A percentile compares a stretch with the other conserved stretches of the same genome.
These are phyloP conservation scores for Aspidapion aeneum DNA, from an alignment of 2,888 invertebrate genomes.

Conservation along the genomic window DNA sequence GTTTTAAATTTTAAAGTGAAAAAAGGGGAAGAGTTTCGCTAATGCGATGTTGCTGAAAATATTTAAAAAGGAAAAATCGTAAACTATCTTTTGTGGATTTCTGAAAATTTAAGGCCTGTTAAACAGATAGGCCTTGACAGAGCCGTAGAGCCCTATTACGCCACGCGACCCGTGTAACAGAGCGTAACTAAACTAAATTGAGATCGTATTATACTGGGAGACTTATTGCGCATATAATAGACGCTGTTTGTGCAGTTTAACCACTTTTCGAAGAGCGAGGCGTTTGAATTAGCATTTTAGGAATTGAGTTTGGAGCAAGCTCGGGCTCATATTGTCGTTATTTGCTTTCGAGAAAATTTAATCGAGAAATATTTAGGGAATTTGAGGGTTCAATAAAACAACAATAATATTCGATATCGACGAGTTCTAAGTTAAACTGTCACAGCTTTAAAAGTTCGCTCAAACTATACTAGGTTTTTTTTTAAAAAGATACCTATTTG, in stretches of 20 bases:
- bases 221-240: constrained; percentile 53
- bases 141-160: constrained; percentile 22
- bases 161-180: constrained; percentile 52
- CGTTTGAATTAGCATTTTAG: constrained; percentile 25
- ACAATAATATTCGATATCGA: too few species aligned
- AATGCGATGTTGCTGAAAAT: too few species aligned
- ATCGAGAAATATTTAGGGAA: neutral
- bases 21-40: too few species aligned
- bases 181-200: constrained; percentile 54
- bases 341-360: neutral
- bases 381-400: neutral
- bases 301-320: neutral
- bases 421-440: too few species aligned
- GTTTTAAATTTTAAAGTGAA: too few species aligned
- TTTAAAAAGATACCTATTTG: too few species aligned
- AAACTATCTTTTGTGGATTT: too few species aligned
- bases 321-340: too few species aligned
- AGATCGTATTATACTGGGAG: constrained; percentile 52
- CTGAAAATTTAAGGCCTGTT: too few species aligned
- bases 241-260: constrained; percentile 52
- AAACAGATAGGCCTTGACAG: constrained; percentile 6
- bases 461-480: too few species aligned
- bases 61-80: too few species aligned
- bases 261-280: constrained; percentile 46
- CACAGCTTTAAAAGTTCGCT: too few species aligned